Conservation (phyloP, 2,797 vertebrate species). For the Heteromormyrus szaboi region DNA sequence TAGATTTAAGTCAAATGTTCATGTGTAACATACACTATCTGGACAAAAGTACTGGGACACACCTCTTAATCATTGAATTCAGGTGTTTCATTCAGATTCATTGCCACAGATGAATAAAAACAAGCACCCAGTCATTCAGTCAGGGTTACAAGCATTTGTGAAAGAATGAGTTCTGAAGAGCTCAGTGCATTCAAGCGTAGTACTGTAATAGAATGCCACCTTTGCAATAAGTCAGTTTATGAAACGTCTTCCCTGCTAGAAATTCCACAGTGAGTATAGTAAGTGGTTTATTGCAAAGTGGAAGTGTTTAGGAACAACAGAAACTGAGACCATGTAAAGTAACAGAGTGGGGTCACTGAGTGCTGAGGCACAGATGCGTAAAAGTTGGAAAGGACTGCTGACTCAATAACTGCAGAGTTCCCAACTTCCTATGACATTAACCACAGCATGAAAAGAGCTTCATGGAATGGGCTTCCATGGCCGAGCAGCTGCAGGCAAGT, state of each 20-base stretch:
- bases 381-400: not conserved
- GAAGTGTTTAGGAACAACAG: not conserved
- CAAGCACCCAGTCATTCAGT: not conserved
- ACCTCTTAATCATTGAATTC: not conserved
- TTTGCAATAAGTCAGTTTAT: not conserved
- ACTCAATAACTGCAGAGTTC: not conserved
- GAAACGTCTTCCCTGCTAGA: not conserved
- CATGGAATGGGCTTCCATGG: not conserved
- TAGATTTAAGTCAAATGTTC: not conserved
- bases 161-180: not conserved
- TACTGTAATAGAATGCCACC: not conserved
- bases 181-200: not conserved
- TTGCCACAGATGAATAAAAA: not conserved
- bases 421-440: not conserved
- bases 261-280: not conserved
- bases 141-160: not conserved
- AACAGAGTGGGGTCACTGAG: not conserved
- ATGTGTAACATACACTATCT: not conserved
- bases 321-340: not conserved
- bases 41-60: not conserved
- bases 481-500: not conserved
- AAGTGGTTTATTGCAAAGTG: not conserved
- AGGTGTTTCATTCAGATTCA: not conserved
- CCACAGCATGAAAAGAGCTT: not conserved
- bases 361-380: not conserved